A percentile compares a stretch with the other conserved stretches of the same genome.
Evolutionary conservation across 2,797 vertebrate species (phyloP).

Genomic region (Buceros bicornis): DNA sequence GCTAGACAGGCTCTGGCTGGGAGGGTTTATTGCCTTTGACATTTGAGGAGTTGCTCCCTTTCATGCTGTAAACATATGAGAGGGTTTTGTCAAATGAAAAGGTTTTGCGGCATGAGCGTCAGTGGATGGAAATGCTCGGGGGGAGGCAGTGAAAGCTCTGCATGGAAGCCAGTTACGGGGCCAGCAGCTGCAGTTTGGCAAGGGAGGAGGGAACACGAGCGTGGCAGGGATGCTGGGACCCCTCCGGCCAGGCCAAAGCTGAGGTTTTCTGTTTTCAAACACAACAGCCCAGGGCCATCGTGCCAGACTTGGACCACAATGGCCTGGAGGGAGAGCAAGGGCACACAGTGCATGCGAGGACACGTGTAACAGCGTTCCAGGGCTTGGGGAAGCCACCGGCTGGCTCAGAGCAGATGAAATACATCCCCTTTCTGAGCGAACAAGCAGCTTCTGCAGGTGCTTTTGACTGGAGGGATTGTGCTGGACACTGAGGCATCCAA

Average conservation of each 20-base stretch:
- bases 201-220: rapidly evolving
- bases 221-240: neutral
- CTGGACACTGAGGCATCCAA: neutral
- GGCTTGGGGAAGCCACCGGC: neutral
- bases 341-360: rapidly evolving
- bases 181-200: neutral
- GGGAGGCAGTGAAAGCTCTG: neutral
- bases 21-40: neutral
- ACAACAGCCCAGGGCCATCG: rapidly evolving
- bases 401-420: neutral
- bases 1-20: neutral
- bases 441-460: neutral
- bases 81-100: neutral
- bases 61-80: neutral
- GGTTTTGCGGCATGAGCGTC: neutral
- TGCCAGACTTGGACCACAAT: neutral
- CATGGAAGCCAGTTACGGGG: rapidly evolving
- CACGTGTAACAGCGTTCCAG: rapidly evolving
- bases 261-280: neutral
- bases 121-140: rapidly evolving
- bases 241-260: neutral
- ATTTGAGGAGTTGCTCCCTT: neutral
- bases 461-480: neutral
- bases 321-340: neutral
- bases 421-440: rapidly evolving